phyloP scores from a whole-genome alignment of 2,797 vertebrate genomes.

The Varecia variegata region DNA sequence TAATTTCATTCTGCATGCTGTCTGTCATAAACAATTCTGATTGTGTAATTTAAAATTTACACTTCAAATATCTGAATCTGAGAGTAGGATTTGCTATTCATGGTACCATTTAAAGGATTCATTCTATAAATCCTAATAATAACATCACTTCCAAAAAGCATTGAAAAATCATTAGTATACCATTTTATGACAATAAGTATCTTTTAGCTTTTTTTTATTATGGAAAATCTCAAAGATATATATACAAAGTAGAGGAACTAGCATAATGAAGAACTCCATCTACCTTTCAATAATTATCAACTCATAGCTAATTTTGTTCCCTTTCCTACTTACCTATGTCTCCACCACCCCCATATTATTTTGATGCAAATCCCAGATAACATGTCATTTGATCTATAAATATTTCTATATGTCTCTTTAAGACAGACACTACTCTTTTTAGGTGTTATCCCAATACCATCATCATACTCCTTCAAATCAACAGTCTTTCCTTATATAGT shows the following conservation, averaged over 20 bases:
- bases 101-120: background rate
- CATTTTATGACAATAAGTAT: background rate
- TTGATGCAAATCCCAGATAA: background rate
- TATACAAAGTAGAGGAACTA: background rate
- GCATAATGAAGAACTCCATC: background rate
- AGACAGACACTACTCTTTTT: background rate
- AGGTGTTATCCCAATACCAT: background rate
- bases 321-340: background rate
- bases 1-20: background rate
- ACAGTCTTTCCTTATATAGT: background rate
- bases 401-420: background rate
- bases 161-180: background rate
- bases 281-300: background rate
- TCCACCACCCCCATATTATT: background rate
- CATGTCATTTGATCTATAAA: background rate
- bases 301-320: background rate
- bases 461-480: background rate
- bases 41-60: background rate
- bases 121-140: background rate
- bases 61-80: background rate
- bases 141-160: background rate
- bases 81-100: background rate
- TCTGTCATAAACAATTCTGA: background rate
- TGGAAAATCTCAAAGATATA: background rate
- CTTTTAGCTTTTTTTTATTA: background rate